These are phyloP conservation scores for Phasianus colchicus DNA, from an alignment of 2,113 vertebrate species.

Conservation along the genomic window DNA sequence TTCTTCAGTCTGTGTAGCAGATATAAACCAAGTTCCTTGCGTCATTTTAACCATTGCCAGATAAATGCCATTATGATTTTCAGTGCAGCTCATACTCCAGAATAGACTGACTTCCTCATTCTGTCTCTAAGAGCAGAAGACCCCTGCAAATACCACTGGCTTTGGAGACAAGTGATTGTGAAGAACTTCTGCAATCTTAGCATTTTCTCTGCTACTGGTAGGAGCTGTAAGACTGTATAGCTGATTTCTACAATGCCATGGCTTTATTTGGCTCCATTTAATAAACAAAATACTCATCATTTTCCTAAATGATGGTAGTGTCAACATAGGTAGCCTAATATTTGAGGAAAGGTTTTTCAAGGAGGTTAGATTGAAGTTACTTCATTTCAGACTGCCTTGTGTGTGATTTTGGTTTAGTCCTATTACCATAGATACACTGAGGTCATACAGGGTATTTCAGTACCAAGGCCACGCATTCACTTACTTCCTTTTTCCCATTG, in stretches of 20 bases:
- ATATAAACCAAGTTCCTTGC: not conserved
- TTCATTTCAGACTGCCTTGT: not conserved
- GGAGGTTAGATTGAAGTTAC: not conserved
- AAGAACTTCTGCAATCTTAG: not conserved
- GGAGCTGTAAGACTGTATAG: not conserved
- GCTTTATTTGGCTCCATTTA: not conserved
- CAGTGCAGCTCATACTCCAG: not conserved
- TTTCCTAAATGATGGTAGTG: not conserved
- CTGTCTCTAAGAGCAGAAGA: too few species aligned
- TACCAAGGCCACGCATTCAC: too few species aligned
- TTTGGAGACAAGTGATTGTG: not conserved
- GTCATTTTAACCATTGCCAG: not conserved
- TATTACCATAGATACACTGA: not conserved
- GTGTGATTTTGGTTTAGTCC: not conserved
- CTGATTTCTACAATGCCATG: not conserved
- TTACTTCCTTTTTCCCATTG: not conserved
- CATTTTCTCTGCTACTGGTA: not conserved
- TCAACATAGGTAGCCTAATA: not conserved
- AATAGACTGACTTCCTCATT: not conserved
- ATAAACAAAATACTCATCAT: fast-evolving
- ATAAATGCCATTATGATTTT: not conserved
- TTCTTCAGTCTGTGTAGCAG: not conserved
- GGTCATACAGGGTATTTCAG: not conserved
- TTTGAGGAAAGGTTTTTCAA: not conserved
- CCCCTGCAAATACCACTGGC: not conserved